Base-by-base conservation (phyloP, 2,113 vertebrate species). In the Hippocampus abdominalis region DNA sequence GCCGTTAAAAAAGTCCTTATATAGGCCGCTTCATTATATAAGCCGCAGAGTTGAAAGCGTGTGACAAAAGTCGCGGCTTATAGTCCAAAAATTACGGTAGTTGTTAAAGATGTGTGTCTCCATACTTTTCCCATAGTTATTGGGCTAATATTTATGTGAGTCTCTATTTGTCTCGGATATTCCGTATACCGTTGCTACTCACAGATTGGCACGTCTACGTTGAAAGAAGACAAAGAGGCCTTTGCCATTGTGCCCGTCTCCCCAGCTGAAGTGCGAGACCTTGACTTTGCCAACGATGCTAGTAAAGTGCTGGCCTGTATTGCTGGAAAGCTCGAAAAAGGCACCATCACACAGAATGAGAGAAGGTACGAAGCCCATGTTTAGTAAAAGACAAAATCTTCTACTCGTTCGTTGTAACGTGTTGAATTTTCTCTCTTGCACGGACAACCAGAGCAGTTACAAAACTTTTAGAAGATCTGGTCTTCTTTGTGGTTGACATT, bases 241-340 rank as follows among this genome's bases (percentile, higher is more conserved):
- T 99, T 99, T 83, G 97, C 97, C 36, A 98, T 99, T 8, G 97
- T 99, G 48, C 97, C 97, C 0, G 97, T 99, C 66, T 98, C 97
- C 9, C 97, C 97, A 0, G 96, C 97, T 11, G 97, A 99, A 87
- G 97, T 99, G 63, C 90, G 97, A 73, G 97, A 99, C 86, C 91
- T 99, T 65, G 97, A 99, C 86, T 99, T 99, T 90, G 97, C 97
- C 13, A 99, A 99, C 0, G 97, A 99, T 68, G 97, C 97, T 64
- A 99, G 97, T 84, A 98, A 98, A 89, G 97, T 98, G 51, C 87
- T 99, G 66, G 96, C 97, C 40, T 98, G 96, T 53, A 98, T 98
- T 10, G 96, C 97, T 57, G 97, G 96, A 76, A 99, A 99, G 87
- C 70, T 99, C 87, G 97, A 99, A 83, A 99, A 97, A 75, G 97